Percentiles rank a stretch among this genome's conserved stretches.
Conservation (phyloP, 1,140 invertebrate genomes). For the Hyles euphorbiae region DNA sequence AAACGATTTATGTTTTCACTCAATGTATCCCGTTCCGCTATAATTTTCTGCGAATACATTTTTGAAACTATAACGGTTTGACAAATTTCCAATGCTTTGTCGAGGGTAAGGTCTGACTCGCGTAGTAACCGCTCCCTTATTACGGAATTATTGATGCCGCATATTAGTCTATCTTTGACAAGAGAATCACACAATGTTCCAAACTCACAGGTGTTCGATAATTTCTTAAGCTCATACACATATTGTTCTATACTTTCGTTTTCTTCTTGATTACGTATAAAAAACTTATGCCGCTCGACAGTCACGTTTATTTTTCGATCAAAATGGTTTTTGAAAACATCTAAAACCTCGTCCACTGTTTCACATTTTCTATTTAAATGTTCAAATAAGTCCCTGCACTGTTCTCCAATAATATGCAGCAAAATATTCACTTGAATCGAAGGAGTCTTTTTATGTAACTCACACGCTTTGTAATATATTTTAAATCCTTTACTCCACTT, state of each 20-base stretch:
- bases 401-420: constrained; percentile 9
- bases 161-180: constrained; percentile 23
- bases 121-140: constrained; percentile 13
- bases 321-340: constrained; percentile 25
- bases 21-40: no score
- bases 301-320: constrained; percentile 28
- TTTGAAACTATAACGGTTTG: constrained; percentile 1
- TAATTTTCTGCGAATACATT: background rate
- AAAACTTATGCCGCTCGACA: constrained; percentile 32
- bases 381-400: constrained; percentile 7
- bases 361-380: constrained; percentile 12
- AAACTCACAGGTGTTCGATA: constrained; percentile 30
- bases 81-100: constrained; percentile 15
- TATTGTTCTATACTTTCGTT: constrained; percentile 26
- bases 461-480: constrained; percentile 5
- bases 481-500: constrained; percentile 7
- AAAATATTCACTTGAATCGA: constrained; percentile 9
- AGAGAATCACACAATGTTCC: constrained; percentile 20
- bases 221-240: constrained; percentile 23
- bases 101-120: constrained; percentile 12
- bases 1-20: no score
- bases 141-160: constrained; percentile 13
- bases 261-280: constrained; percentile 26
- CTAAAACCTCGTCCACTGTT: constrained; percentile 10
- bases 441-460: background rate